These are phyloP conservation scores for Iselma pallidipennis DNA, from an alignment of 2,888 invertebrate genomes.

Conservation along the genomic window DNA sequence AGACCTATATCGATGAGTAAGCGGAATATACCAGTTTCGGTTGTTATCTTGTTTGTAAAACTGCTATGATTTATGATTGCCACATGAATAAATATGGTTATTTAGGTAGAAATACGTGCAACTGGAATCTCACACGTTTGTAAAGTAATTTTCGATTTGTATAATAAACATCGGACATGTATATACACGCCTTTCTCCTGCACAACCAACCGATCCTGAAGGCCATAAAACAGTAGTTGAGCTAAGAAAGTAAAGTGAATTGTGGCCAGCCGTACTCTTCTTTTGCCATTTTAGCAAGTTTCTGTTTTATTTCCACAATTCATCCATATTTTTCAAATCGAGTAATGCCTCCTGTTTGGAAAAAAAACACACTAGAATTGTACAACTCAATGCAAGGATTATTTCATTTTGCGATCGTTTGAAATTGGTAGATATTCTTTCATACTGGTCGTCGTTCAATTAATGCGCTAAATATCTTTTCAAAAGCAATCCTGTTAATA, in stretches of 20 bases:
- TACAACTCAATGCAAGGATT: conserved; percentile 15
- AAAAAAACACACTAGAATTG: background rate
- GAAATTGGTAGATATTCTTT: conserved; percentile 11
- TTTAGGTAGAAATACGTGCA: background rate
- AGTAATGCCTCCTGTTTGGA: no score
- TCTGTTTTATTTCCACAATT: no score
- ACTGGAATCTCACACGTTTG: background rate
- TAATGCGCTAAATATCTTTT: conserved; percentile 10
- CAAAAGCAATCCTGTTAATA: conserved; percentile 3
- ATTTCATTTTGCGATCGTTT: conserved; percentile 17
- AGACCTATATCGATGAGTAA: background rate
- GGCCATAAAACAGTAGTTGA: no score
- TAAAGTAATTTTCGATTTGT: background rate
- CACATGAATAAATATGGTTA: conserved; percentile 12
- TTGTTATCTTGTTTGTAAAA: conserved; percentile 7
- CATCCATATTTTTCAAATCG: no score
- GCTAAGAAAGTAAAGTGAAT: no score
- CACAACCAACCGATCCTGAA: background rate
- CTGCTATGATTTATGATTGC: conserved; percentile 11
- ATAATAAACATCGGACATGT: background rate
- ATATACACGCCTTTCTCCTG: background rate
- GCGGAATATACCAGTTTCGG: background rate
- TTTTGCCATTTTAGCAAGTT: no score
- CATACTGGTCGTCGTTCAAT: conserved; percentile 9
- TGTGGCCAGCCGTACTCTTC: no score